phyloP scores from a whole-genome alignment of 2,113 vertebrate genomes.

The Dryoscopus gambensis region DNA sequence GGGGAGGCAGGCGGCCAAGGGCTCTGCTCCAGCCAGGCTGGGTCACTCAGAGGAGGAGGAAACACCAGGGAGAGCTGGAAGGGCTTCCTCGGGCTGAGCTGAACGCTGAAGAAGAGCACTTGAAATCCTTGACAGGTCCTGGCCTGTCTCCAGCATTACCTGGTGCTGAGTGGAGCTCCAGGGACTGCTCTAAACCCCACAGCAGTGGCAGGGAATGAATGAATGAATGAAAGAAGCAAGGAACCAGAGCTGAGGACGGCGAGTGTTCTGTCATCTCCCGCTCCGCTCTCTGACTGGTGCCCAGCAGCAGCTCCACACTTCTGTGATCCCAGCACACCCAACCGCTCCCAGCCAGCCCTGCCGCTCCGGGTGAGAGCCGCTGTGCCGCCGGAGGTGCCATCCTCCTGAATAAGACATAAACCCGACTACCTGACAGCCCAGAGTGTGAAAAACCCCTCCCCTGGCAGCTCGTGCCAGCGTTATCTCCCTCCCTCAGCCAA shows the following conservation, averaged over 20 bases:
- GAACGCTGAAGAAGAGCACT: background rate
- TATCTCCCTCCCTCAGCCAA: conserved; percentile 24
- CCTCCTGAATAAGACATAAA: background rate
- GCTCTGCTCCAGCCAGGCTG: conserved; percentile 16
- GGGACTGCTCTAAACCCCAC: background rate
- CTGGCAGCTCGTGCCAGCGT: background rate
- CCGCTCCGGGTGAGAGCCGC: background rate
- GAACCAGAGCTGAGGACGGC: background rate
- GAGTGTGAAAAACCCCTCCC: background rate
- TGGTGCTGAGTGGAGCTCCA: background rate
- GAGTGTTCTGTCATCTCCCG: background rate
- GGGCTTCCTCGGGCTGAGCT: background rate
- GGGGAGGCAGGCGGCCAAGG: background rate
- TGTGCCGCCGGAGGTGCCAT: background rate
- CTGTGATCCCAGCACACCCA: background rate
- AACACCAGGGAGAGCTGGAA: background rate
- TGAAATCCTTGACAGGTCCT: background rate
- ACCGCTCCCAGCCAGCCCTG: background rate
- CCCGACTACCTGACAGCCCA: background rate
- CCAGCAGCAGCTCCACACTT: background rate
- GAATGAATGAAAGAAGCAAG: background rate
- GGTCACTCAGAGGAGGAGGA: background rate
- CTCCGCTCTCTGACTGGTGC: background rate
- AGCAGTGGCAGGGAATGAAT: background rate
- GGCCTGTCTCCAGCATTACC: background rate